phyloP scores from a whole-genome alignment of 2,797 vertebrate genomes.

The Sebastes jordani region DNA sequence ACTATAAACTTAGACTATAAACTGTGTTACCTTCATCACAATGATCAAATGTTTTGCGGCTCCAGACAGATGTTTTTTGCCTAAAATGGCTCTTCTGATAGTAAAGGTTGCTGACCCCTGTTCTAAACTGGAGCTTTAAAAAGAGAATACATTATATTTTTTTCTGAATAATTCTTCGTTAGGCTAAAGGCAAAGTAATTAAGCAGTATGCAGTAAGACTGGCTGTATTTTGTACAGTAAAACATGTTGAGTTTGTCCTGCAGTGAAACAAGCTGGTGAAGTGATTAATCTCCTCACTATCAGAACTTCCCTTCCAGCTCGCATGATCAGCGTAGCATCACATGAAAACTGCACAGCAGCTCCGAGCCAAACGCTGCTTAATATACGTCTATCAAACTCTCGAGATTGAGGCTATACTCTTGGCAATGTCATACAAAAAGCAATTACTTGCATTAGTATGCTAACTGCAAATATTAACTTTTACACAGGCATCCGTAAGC shows the following conservation, averaged over 20 bases:
- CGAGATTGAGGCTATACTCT: neutral
- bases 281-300: constrained; percentile 15
- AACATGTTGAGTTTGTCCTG: constrained; percentile 16
- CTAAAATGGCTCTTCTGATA: no score
- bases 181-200: constrained; percentile 6
- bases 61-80: no score
- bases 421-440: neutral
- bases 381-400: neutral
- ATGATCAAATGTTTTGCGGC: accelerated
- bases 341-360: neutral
- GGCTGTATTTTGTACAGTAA: constrained; percentile 1
- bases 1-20: no score
- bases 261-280: neutral
- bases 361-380: neutral
- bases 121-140: neutral
- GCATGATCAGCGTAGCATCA: neutral
- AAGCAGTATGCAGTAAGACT: neutral
- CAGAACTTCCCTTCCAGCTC: constrained; percentile 1
- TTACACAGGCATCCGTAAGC: neutral
- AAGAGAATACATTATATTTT: neutral
- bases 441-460: neutral
- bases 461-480: neutral
- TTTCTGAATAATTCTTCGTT: neutral
- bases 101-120: no score
- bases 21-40: no score